A percentile compares a stretch with the other conserved stretches of the same genome.
Conservation (phyloP, 2,113 vertebrate species). For the Catharus minimus region DNA sequence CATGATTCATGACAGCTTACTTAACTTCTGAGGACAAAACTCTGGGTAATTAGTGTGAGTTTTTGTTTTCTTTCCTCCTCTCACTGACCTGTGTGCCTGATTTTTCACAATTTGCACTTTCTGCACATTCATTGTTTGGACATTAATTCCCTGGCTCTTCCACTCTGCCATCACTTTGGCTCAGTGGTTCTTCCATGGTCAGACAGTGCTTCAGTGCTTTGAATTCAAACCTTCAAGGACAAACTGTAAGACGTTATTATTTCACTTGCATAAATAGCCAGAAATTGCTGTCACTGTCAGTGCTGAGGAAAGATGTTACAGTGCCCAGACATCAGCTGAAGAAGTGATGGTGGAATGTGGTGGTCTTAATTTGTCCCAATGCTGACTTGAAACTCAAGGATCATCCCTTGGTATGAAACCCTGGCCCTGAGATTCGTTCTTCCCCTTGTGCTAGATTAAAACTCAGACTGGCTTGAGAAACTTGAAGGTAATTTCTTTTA, state of each 20-base stretch:
- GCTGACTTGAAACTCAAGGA: background rate
- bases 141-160: slow-evolving; percentile 26
- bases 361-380: background rate
- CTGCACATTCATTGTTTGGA: background rate
- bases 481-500: background rate
- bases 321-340: background rate
- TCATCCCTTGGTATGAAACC: background rate
- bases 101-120: background rate
- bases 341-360: background rate
- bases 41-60: background rate
- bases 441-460: background rate
- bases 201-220: slow-evolving; percentile 71
- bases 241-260: background rate
- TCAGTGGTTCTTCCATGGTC: slow-evolving; percentile 75
- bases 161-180: slow-evolving; percentile 75
- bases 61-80: background rate
- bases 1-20: background rate
- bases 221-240: slow-evolving; percentile 68
- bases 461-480: background rate
- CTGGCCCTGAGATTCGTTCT: background rate
- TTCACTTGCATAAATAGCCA: background rate
- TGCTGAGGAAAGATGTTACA: background rate
- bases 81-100: background rate
- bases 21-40: background rate
- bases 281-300: background rate